phyloP scores from a whole-genome alignment of 2,888 invertebrate genomes.

The Ctena decussata region DNA sequence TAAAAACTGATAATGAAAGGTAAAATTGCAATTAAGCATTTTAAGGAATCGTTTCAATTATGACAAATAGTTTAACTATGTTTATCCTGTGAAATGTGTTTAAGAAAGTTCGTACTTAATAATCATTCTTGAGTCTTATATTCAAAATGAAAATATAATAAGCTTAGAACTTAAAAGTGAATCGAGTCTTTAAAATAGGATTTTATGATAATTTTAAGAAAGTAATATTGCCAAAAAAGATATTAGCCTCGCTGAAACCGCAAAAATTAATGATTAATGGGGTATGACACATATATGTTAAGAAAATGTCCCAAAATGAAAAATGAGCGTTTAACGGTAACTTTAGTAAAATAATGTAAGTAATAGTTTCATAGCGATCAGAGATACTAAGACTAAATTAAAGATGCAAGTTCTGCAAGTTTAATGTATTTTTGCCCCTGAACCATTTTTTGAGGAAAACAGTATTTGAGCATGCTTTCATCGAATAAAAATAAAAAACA shows the following conservation, averaged over 20 bases:
- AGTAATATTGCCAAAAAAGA: background rate
- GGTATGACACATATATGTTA: no score
- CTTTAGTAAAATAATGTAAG: no score
- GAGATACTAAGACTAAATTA: no score
- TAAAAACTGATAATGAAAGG: background rate
- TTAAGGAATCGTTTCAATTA: background rate
- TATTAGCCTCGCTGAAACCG: background rate
- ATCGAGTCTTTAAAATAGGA: background rate
- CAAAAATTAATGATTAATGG: background rate
- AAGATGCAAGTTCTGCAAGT: no score
- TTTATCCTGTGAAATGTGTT: background rate
- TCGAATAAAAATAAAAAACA: no score
- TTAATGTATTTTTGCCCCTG: no score
- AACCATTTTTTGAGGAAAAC: no score
- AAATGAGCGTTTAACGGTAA: no score
- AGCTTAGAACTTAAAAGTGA: background rate
- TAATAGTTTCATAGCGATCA: no score
- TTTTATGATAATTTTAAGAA: background rate
- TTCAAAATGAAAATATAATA: background rate
- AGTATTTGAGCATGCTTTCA: no score
- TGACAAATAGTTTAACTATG: background rate
- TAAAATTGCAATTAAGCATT: slow-evolving; percentile 2
- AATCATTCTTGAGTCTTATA: no score
- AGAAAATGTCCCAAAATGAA: no score
- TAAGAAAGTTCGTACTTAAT: background rate